These are phyloP conservation scores for Catagonus wagneri DNA, from an alignment of 2,113 vertebrate genomes.

Conservation along the genomic window DNA sequence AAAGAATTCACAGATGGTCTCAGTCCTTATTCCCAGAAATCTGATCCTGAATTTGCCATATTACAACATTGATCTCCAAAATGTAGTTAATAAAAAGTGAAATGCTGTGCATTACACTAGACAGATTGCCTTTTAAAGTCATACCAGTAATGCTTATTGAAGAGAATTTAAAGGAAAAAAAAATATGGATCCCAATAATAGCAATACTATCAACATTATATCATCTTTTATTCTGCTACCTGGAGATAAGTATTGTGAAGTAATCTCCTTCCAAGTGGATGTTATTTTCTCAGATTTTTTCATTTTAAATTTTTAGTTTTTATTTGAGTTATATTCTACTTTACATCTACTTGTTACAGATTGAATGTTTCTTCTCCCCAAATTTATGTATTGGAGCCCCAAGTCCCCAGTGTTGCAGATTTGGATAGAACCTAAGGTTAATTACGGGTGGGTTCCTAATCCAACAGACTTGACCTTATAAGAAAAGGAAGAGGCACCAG, in stretches of 20 bases:
- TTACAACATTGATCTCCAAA: neutral
- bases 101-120: neutral
- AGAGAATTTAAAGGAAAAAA: neutral
- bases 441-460: neutral
- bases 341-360: neutral
- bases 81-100: neutral
- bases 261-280: neutral
- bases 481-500: neutral
- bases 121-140: neutral
- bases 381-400: neutral
- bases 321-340: neutral
- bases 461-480: neutral
- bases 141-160: neutral
- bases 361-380: neutral
- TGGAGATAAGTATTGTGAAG: neutral
- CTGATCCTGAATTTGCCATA: neutral
- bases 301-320: neutral
- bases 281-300: neutral
- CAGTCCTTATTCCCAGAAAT: neutral
- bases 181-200: neutral
- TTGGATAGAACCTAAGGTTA: neutral
- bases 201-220: neutral
- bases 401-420: neutral
- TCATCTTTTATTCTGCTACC: neutral
- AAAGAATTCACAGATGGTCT: neutral